Conservation (phyloP, 2,888 invertebrate genomes). For the Pemphredon lugubris region DNA sequence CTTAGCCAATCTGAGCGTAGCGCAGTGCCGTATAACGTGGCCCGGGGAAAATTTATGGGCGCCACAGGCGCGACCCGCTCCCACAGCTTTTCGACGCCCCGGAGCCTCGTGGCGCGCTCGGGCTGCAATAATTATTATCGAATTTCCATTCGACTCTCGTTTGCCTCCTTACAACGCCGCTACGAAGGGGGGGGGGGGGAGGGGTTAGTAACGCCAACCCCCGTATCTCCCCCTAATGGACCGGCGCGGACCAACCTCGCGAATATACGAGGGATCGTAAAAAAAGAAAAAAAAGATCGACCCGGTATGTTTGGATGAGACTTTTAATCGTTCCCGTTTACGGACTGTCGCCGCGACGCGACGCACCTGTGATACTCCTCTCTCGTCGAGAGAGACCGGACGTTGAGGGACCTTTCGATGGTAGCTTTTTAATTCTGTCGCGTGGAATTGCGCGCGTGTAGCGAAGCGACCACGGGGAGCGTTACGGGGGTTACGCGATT, state of each 20-base stretch:
- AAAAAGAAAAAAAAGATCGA: conserved; percentile 25
- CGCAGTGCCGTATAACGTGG: conserved; percentile 51
- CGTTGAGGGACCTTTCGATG: too few species aligned
- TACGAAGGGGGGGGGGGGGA: conserved; percentile 10
- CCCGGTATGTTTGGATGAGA: conserved; percentile 5
- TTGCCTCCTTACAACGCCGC: conserved; percentile 61
- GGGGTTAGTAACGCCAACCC: too few species aligned
- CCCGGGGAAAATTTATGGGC: conserved; percentile 62
- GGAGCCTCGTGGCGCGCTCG: conserved; percentile 26
- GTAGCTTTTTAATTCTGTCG: too few species aligned
- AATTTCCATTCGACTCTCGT: conserved; percentile 77
- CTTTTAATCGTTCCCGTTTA: conserved; percentile 46
- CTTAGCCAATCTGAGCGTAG: conserved; percentile 58
- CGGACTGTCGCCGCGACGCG: not conserved
- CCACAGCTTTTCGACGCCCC: conserved; percentile 57
- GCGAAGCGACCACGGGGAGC: too few species aligned
- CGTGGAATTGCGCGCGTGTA: too few species aligned
- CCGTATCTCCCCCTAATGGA: conserved; percentile 45
- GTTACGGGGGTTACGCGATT: too few species aligned
- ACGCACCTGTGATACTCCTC: not conserved
- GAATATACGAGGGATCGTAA: conserved; percentile 39
- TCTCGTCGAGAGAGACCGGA: not conserved
- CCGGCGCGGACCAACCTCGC: conserved; percentile 1
- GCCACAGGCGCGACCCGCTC: conserved; percentile 51
- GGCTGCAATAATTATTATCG: conserved; percentile 75